Evolutionary conservation across 2,113 vertebrate genomes (phyloP).

Genomic region (Sturnira hondurensis): DNA sequence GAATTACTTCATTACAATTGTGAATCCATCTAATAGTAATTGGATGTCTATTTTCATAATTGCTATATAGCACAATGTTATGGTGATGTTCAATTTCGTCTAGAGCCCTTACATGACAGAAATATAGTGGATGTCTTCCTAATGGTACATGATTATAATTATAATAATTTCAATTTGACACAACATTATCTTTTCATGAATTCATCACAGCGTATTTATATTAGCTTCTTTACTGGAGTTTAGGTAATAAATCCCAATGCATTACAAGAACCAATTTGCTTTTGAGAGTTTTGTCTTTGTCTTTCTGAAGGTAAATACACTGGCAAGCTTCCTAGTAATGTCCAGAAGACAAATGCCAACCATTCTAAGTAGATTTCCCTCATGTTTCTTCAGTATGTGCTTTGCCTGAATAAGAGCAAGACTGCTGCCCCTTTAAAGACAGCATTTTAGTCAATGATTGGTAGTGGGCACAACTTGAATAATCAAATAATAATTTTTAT

Average conservation of each 20-base stretch:
- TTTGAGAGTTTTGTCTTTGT: slow-evolving; percentile 31
- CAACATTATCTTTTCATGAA: slow-evolving; percentile 54
- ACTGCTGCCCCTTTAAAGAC: background rate
- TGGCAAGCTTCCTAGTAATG: background rate
- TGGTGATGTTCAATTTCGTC: slow-evolving; percentile 46
- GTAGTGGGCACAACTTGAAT: background rate
- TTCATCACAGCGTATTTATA: slow-evolving; percentile 38
- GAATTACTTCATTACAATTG: slow-evolving; percentile 24
- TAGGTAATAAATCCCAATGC: slow-evolving; percentile 37
- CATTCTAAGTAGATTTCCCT: background rate
- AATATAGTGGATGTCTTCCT: slow-evolving; percentile 27
- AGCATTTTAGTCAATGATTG: background rate
- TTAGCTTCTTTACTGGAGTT: slow-evolving; percentile 37
- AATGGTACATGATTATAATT: slow-evolving; percentile 56
- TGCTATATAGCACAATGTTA: background rate
- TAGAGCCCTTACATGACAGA: background rate
- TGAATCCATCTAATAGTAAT: slow-evolving; percentile 44
- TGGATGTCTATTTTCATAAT: slow-evolving; percentile 44
- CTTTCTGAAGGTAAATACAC: slow-evolving; percentile 44
- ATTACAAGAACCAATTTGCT: slow-evolving; percentile 24
- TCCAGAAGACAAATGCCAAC: slow-evolving; percentile 34
- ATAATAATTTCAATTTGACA: slow-evolving; percentile 61
- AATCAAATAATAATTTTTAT: background rate
- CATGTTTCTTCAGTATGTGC: background rate
- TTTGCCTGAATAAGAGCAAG: slow-evolving; percentile 17